Evolutionary conservation across 1,140 invertebrate species (phyloP).

Genomic region (Drosophila novamexicana): DNA sequence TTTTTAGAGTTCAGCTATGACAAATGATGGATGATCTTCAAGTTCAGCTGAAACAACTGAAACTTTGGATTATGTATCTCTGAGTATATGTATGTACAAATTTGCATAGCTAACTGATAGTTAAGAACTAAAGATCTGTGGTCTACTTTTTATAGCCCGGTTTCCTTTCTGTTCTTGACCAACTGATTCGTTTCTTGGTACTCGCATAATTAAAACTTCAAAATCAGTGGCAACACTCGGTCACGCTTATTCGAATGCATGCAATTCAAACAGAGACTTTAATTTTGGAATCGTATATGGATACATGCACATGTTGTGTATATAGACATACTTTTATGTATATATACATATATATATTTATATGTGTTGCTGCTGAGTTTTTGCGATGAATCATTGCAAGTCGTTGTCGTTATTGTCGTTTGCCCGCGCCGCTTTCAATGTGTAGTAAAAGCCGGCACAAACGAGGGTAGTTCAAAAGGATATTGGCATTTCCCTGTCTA

Average conservation of each 20-base stretch:
- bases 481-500: no score
- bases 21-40: no score
- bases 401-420: slow-evolving; percentile 13
- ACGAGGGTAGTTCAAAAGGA: slow-evolving; percentile 15
- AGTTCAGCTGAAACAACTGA: no score
- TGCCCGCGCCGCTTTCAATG: slow-evolving; percentile 5
- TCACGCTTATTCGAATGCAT: slow-evolving; percentile 29
- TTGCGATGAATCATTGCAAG: slow-evolving; percentile 40
- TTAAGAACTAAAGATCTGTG: no score
- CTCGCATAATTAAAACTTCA: slow-evolving; percentile 9
- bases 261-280: slow-evolving; percentile 20
- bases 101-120: no score
- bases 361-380: slow-evolving; percentile 5
- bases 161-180: not conserved
- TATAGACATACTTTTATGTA: not conserved
- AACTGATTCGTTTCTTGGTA: slow-evolving; percentile 7
- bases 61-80: no score
- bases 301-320: slow-evolving; percentile 1
- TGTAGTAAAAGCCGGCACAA: slow-evolving; percentile 11
- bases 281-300: slow-evolving; percentile 19
- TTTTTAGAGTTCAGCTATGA: not conserved
- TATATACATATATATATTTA: slow-evolving; percentile 1
- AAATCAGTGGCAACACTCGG: slow-evolving; percentile 9
- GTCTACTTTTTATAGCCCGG: no score
- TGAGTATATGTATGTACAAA: no score